Evolutionary conservation across 2,888 invertebrate genomes (phyloP).

Genomic region (Liodrosophila aerea): DNA sequence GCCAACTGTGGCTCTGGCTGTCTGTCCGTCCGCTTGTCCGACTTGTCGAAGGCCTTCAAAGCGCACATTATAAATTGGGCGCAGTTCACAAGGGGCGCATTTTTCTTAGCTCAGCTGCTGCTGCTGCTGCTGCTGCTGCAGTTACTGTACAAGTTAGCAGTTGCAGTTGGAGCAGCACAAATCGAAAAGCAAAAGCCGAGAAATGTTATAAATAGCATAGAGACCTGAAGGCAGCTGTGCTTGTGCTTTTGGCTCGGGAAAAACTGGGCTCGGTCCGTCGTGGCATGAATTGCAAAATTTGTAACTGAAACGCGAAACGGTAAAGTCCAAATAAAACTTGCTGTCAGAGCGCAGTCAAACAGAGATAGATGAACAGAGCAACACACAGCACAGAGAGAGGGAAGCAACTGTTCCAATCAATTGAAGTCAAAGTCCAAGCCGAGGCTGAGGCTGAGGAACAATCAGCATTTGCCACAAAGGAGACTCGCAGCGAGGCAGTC

Average conservation of each 20-base stretch:
- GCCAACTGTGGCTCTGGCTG: too few relatives aligned
- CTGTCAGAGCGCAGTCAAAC: slow-evolving; percentile 1
- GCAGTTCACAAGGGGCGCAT: slow-evolving; percentile 54
- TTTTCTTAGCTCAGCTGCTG: slow-evolving; percentile 32
- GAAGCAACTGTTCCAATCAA: slow-evolving; percentile 66
- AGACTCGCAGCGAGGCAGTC: slow-evolving; percentile 34
- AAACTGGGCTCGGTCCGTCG: slow-evolving; percentile 37
- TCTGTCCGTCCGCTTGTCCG: slow-evolving; percentile 13
- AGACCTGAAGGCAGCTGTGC: slow-evolving; percentile 20
- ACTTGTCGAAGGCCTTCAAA: slow-evolving; percentile 47
- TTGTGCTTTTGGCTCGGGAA: slow-evolving; percentile 7
- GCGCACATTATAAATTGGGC: slow-evolving; percentile 53
- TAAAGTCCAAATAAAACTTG: slow-evolving; percentile 42
- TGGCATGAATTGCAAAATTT: slow-evolving; percentile 59
- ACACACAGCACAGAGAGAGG: neutral
- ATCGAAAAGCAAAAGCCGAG: slow-evolving; percentile 37
- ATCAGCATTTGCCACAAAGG: slow-evolving; percentile 55
- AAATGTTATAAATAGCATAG: slow-evolving; percentile 52
- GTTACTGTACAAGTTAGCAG: too few relatives aligned
- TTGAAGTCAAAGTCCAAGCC: slow-evolving; percentile 44
- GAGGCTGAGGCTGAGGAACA: slow-evolving; percentile 52
- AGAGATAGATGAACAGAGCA: neutral
- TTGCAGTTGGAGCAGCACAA: slow-evolving; percentile 14
- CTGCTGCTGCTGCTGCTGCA: slow-evolving; percentile 13
- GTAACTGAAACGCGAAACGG: slow-evolving; percentile 56